Percentiles rank a stretch among this genome's conserved stretches.
Conservation (phyloP, 2,888 invertebrate species). For the Lordiphosa andalusiaca region DNA sequence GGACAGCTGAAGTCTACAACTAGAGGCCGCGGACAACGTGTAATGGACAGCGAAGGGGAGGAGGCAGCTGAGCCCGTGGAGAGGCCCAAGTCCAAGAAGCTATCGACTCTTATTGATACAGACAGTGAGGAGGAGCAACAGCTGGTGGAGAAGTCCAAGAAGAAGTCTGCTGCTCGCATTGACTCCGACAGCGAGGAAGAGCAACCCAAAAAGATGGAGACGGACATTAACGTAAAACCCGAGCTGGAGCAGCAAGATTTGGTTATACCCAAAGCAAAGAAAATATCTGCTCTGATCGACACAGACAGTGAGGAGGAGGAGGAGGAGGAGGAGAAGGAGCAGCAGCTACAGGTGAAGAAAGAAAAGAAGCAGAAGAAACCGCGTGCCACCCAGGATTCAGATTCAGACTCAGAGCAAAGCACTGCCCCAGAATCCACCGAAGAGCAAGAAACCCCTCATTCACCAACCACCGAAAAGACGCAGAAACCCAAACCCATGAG, state of each 20-base stretch:
- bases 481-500: conserved; percentile 51
- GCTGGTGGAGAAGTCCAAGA: background rate
- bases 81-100: conserved; percentile 26
- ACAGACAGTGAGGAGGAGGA: conserved; percentile 57
- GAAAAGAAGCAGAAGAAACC: conserved; percentile 22
- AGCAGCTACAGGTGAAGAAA: conserved; percentile 29
- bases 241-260: no score
- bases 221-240: conserved; percentile 17
- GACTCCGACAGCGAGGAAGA: conserved; percentile 69
- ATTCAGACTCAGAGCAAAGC: conserved; percentile 54
- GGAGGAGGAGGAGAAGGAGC: conserved; percentile 29
- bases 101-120: conserved; percentile 46
- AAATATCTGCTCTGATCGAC: conserved; percentile 44
- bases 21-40: no score
- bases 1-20: conserved; percentile 20
- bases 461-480: conserved; percentile 13
- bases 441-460: conserved; percentile 4
- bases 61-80: background rate
- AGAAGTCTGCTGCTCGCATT: no score
- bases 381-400: background rate
- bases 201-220: conserved; percentile 18
- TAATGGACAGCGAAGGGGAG: conserved; percentile 49
- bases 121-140: conserved; percentile 50
- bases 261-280: conserved; percentile 21
- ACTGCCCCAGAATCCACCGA: conserved; percentile 25